A percentile compares a stretch with the other conserved stretches of the same genome.
Evolutionary conservation across 2,797 vertebrate genomes (phyloP).

Genomic region (Labroides dimidiatus): DNA sequence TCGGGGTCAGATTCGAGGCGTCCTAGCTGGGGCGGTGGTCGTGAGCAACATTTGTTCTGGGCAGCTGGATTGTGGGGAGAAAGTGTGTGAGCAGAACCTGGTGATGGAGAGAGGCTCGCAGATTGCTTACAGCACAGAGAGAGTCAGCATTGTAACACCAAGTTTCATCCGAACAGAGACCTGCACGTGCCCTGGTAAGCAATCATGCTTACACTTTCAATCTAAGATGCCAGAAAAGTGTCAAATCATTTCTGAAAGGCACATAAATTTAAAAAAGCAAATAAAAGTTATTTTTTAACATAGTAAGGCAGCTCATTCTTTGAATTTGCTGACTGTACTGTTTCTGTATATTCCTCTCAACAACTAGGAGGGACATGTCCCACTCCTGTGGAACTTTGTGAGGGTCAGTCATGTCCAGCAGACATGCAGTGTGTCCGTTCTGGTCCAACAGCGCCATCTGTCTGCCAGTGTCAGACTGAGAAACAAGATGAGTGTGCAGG

Average conservation of each 20-base stretch:
- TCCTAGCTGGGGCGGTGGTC: conserved; percentile 84
- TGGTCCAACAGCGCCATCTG: conserved; percentile 86
- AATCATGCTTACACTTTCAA: neutral
- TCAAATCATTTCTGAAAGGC: neutral
- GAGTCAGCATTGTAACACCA: conserved; percentile 91
- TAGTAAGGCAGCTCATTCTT: neutral
- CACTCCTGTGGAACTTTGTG: conserved; percentile 84
- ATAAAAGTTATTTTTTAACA: neutral
- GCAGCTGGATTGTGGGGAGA: conserved; percentile 88
- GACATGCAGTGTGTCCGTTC: conserved; percentile 91
- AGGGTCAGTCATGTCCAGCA: conserved; percentile 89
- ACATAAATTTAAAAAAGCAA: neutral
- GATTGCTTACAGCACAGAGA: conserved; percentile 92
- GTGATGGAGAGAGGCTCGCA: conserved; percentile 84
- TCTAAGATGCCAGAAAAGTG: neutral
- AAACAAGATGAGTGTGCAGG: conserved; percentile 88
- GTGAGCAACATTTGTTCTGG: conserved; percentile 88
- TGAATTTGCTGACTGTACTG: neutral
- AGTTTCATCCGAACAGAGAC: conserved; percentile 77
- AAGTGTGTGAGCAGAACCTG: conserved; percentile 89
- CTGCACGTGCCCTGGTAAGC: conserved; percentile 81
- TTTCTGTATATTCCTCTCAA: neutral
- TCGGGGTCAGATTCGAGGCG: conserved; percentile 86
- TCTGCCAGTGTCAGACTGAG: conserved; percentile 90
- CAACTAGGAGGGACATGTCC: conserved; percentile 88